Base-by-base conservation (phyloP, 2,113 vertebrate species). In the Panthera tigris region DNA sequence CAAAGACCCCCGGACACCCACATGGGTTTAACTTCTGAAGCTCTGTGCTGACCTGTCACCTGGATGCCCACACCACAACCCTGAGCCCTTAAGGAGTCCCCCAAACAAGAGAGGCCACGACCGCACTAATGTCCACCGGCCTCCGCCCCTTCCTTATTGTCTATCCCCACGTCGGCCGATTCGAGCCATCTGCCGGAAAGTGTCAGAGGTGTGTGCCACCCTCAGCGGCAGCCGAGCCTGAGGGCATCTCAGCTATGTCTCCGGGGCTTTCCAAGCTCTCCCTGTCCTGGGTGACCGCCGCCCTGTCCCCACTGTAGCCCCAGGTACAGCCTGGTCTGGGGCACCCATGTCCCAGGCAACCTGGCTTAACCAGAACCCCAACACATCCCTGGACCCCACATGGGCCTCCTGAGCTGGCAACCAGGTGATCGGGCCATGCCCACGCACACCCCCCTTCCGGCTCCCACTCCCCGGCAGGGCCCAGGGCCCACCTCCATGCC, bases 401-500 rank as follows among this genome's bases (percentile, higher is more conserved):
- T 0, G 2, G 92, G 39, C 73, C 73, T 82, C 66, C 84, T 65
- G 73, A 95, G 57, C 57, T 85, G 36, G 73, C 68, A 19, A 4
- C 19, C 41, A 80, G 78, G 33, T 50, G 50, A 78, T 0, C 33
- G 61, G 71, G 55, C n/a, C 50, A 8, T 18, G 50, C 52, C 52
- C 16, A 63, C 23, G 39, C 15, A 1, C 1, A 96, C 57, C 96
- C 94, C 98, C 98, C 36, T 98, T 98, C 45, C 97, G 98, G 98
- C 0, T 66, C 96, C 97, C 19, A 98, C 97, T 7, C 98, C 97
- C 0, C 79, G 96, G n/a, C 68, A 98, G 98, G 36, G 98, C 98
- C 57, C 98, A 94, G 2, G 96, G 93, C 21, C 98, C 98, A 98
- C 98, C 98, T 12, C 99, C 94, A 92, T 98, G 92, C 36, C 96